Conservation (phyloP, 2,113 vertebrate genomes). For the Mus spicilegus region DNA sequence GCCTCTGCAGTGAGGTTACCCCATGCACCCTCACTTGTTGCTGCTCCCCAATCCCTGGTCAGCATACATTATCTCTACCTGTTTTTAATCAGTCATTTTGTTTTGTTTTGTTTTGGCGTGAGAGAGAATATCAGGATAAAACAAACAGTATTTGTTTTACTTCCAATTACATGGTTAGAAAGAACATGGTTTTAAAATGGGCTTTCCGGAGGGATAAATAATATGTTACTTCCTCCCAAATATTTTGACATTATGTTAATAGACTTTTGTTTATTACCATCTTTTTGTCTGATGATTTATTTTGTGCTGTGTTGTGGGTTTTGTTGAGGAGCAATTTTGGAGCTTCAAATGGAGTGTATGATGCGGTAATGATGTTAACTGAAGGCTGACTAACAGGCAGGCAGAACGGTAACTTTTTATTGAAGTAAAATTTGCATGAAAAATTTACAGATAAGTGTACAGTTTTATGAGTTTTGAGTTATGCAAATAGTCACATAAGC, state of each 20-base stretch:
- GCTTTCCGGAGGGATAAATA: constrained; percentile 44
- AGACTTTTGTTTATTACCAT: constrained; percentile 31
- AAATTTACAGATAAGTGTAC: not conserved
- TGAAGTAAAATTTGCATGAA: constrained; percentile 9
- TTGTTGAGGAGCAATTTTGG: constrained; percentile 34
- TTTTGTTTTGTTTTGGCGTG: not conserved
- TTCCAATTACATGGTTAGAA: constrained; percentile 53
- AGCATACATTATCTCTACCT: not conserved
- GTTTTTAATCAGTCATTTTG: not conserved
- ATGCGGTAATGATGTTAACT: not conserved
- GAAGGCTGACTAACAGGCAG: not conserved
- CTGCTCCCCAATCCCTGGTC: not conserved
- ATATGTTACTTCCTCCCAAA: constrained; percentile 14
- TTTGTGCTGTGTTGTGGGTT: constrained; percentile 48
- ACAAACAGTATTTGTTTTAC: constrained; percentile 43
- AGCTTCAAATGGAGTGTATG: not conserved
- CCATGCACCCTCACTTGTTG: not conserved
- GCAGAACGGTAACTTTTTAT: not conserved
- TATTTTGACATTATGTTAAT: constrained; percentile 53
- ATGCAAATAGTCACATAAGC: not conserved
- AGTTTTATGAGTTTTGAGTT: constrained; percentile 31
- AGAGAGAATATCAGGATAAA: constrained; percentile 41
- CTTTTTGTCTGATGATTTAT: constrained; percentile 16
- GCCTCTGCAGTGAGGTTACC: not conserved
- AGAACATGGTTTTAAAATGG: constrained; percentile 48